phyloP scores from a whole-genome alignment of 2,797 vertebrate genomes.

The Sebastiscus tertius region DNA sequence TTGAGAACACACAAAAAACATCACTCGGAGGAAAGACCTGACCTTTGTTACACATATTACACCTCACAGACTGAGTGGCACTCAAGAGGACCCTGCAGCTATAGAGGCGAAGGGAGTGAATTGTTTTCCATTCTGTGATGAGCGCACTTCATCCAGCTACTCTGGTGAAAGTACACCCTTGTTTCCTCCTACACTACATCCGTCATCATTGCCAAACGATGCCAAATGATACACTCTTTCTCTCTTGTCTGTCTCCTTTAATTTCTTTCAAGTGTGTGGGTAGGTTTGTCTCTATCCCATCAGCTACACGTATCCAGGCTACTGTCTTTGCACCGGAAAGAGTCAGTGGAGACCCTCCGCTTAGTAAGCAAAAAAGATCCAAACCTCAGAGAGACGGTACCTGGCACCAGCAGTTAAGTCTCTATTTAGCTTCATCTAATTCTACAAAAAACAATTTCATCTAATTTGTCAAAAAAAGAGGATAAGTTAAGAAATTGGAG shows the following conservation, averaged over 20 bases:
- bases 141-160: constrained; percentile 48
- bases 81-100: constrained; percentile 32
- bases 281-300: constrained; percentile 3
- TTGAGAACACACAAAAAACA: neutral
- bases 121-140: constrained; percentile 46
- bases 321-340: neutral
- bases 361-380: neutral
- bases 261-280: constrained; percentile 3
- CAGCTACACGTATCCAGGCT: neutral
- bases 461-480: neutral
- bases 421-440: neutral
- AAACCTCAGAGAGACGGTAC: neutral
- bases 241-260: neutral
- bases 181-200: neutral
- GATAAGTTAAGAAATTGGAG: neutral
- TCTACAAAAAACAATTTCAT: neutral
- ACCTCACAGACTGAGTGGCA: constrained; percentile 24
- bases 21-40: neutral
- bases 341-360: neutral
- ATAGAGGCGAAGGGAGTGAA: neutral
- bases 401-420: neutral
- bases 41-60: neutral
- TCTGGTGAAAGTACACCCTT: constrained; percentile 33
- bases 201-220: constrained; percentile 10
- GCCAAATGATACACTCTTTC: constrained; percentile 5